These are phyloP conservation scores for Luehdorfia chinensis DNA, from an alignment of 1,140 invertebrate genomes.

Conservation along the genomic window DNA sequence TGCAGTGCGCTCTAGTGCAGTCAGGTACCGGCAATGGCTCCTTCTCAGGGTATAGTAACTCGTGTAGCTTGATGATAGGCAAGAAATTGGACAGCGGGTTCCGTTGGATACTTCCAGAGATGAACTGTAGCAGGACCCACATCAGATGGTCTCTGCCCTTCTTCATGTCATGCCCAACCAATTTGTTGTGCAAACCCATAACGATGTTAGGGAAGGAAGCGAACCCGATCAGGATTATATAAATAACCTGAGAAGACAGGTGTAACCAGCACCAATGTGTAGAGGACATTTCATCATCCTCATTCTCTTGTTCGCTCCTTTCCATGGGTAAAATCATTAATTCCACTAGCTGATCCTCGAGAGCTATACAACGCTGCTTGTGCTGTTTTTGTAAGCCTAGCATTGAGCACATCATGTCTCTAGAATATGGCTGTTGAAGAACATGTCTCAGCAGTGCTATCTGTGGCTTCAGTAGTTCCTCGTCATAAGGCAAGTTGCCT, in stretches of 20 bases:
- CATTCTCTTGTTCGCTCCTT: conserved; percentile 84
- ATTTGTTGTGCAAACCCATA: conserved; percentile 90
- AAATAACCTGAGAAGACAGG: conserved; percentile 96
- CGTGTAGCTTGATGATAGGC: conserved; percentile 93
- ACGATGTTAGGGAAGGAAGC: conserved; percentile 96
- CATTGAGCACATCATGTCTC: conserved; percentile 97
- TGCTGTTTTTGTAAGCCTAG: conserved; percentile 95
- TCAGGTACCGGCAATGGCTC: conserved; percentile 94
- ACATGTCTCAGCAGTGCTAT: conserved; percentile 92
- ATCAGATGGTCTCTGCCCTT: conserved; percentile 96
- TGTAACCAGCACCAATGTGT: conserved; percentile 95
- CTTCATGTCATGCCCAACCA: conserved; percentile 87
- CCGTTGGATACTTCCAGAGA: conserved; percentile 96
- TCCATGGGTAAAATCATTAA: conserved; percentile 95
- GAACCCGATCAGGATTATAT: conserved; percentile 96
- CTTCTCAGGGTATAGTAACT: conserved; percentile 94
- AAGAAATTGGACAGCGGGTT: conserved; percentile 94
- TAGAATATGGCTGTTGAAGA: conserved; percentile 95
- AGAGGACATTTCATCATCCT: conserved; percentile 82
- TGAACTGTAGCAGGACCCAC: conserved; percentile 98
- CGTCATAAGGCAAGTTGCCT: conserved; percentile 94
- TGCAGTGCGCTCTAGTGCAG: conserved; percentile 89
- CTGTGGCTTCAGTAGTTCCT: conserved; percentile 93
- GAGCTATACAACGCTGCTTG: conserved; percentile 91
- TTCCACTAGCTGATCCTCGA: conserved; percentile 96